Conservation (phyloP, 2,888 invertebrate genomes). For the Drosophila mettleri region DNA sequence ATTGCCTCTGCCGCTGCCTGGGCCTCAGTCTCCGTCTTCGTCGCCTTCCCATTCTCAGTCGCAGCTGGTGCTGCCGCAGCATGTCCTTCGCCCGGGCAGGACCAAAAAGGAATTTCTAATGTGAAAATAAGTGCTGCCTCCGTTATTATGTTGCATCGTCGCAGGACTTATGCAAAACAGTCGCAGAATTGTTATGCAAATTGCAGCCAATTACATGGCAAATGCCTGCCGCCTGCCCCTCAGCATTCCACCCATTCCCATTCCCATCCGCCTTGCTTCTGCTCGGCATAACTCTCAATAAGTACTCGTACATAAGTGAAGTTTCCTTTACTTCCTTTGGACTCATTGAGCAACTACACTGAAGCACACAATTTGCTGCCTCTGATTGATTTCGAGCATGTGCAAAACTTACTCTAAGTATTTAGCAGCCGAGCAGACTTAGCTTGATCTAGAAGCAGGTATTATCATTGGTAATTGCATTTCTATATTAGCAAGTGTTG, state of each 20-base stretch:
- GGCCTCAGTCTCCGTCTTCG: conserved; percentile 10
- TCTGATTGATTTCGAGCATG: conserved; percentile 36
- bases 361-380: conserved; percentile 43
- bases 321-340: conserved; percentile 21
- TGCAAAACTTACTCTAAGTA: neutral
- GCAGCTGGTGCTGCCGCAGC: conserved; percentile 13
- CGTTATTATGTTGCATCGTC: conserved; percentile 77
- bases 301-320: conserved; percentile 18
- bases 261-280: neutral
- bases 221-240: conserved; percentile 58
- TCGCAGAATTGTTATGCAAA: conserved; percentile 80
- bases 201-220: conserved; percentile 80
- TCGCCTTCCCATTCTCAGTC: conserved; percentile 9
- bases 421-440: neutral
- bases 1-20: conserved; percentile 69
- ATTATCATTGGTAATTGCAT: neutral
- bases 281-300: conserved; percentile 17
- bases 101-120: conserved; percentile 78
- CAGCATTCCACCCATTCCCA: neutral
- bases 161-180: conserved; percentile 79
- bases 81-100: conserved; percentile 45
- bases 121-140: conserved; percentile 75
- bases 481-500: neutral
- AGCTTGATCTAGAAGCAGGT: too few relatives aligned
- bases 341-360: conserved; percentile 63